Percentiles rank a stretch among this genome's conserved stretches.
phyloP scores from a whole-genome alignment of 2,888 invertebrate genomes.

The Loripinus fragilis region DNA sequence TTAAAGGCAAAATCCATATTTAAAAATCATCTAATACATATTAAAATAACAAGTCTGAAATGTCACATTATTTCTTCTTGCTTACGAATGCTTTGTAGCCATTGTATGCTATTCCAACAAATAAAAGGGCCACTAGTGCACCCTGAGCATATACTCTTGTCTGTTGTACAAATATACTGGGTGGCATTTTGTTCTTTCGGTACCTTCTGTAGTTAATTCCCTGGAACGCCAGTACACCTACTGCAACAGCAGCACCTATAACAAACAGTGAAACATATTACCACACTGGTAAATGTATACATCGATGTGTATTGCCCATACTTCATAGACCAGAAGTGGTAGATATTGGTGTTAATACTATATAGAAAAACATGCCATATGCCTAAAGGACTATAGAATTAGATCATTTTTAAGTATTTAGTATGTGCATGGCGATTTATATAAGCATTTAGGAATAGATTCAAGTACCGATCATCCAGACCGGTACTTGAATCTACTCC shows the following conservation, averaged over 20 bases:
- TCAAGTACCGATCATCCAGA: no score
- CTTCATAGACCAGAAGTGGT: background rate
- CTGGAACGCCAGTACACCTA: background rate
- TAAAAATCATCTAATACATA: no score
- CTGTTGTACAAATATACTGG: constrained; percentile 4
- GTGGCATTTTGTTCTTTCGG: background rate
- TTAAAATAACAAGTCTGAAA: no score
- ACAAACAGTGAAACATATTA: background rate
- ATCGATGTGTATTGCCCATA: background rate
- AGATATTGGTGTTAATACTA: no score
- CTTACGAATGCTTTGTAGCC: background rate
- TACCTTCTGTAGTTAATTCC: constrained; percentile 1
- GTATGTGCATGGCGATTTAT: background rate
- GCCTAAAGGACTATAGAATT: no score
- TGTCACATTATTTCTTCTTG: background rate
- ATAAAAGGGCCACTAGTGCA: background rate
- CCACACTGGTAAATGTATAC: background rate
- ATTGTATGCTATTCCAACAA: background rate
- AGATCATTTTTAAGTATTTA: no score
- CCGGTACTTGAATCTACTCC: no score
- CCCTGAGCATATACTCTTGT: constrained; percentile 8
- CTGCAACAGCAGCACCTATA: background rate
- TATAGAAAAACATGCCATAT: background rate
- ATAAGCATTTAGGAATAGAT: no score
- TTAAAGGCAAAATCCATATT: no score